phyloP scores from a whole-genome alignment of 2,888 invertebrate genomes.

The Augiades crinisus region DNA sequence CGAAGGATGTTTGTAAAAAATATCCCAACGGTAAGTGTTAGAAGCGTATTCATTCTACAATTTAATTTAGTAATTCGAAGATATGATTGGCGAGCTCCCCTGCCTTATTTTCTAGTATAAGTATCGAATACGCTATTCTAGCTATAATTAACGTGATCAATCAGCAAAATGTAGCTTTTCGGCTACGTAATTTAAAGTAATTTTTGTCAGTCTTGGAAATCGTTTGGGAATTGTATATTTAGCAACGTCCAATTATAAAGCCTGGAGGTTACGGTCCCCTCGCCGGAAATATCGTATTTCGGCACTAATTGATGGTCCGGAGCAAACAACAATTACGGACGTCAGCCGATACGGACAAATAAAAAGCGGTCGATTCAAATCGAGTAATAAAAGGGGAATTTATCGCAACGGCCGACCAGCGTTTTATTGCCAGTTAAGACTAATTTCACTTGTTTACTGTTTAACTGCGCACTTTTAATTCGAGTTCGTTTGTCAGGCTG shows the following conservation, averaged over 20 bases:
- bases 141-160: too few relatives aligned
- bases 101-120: too few relatives aligned
- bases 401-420: slow-evolving; percentile 32
- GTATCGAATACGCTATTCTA: too few relatives aligned
- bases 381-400: slow-evolving; percentile 35
- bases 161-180: too few relatives aligned
- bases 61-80: too few relatives aligned
- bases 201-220: too few relatives aligned
- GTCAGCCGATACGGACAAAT: slow-evolving; percentile 44
- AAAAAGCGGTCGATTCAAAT: slow-evolving; percentile 55
- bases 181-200: too few relatives aligned
- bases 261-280: slow-evolving; percentile 17
- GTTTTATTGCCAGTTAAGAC: slow-evolving; percentile 62
- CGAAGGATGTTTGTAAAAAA: too few relatives aligned
- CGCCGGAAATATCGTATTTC: slow-evolving; percentile 69
- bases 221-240: background rate
- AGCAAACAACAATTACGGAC: slow-evolving; percentile 71
- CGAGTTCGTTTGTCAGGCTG: slow-evolving; percentile 33
- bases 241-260: background rate
- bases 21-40: too few relatives aligned
- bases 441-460: slow-evolving; percentile 59
- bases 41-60: too few relatives aligned
- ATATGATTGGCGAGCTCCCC: too few relatives aligned
- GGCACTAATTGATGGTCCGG: slow-evolving; percentile 66
- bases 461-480: slow-evolving; percentile 40